Evolutionary conservation across 2,797 vertebrate species (phyloP).

Genomic region (Chloroceryle inda): DNA sequence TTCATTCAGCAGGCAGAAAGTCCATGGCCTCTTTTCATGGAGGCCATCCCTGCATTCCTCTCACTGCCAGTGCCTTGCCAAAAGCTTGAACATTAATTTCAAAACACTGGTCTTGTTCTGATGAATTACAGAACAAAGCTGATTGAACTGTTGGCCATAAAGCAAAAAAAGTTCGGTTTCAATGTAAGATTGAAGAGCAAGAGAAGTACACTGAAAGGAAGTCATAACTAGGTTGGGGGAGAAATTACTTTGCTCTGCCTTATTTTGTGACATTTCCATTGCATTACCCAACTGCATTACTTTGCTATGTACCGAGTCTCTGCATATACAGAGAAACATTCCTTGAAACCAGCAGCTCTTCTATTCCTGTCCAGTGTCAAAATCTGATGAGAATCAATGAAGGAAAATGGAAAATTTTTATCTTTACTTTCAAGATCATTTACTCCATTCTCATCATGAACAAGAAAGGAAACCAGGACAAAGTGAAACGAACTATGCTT

Average conservation of each 20-base stretch:
- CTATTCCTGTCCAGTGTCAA: background rate
- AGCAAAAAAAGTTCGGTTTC: background rate
- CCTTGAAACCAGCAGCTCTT: background rate
- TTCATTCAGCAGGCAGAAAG: rapidly evolving
- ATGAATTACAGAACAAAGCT: background rate
- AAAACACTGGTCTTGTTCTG: background rate
- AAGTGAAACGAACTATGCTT: background rate
- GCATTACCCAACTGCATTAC: background rate
- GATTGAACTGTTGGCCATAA: background rate
- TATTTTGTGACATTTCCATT: background rate
- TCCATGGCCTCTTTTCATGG: background rate
- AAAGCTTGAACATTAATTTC: background rate
- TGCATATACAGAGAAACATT: background rate
- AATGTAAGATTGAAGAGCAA: background rate
- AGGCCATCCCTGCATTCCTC: background rate
- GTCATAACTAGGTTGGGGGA: background rate
- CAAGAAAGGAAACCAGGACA: background rate
- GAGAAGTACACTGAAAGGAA: background rate
- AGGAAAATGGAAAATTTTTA: background rate
- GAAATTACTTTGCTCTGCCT: background rate
- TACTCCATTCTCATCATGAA: background rate
- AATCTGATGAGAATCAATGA: background rate
- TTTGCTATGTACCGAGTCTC: background rate
- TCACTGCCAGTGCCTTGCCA: background rate
- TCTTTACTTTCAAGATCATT: background rate